Conservation (phyloP, 2,113 vertebrate genomes). For the Falco punctatus region DNA sequence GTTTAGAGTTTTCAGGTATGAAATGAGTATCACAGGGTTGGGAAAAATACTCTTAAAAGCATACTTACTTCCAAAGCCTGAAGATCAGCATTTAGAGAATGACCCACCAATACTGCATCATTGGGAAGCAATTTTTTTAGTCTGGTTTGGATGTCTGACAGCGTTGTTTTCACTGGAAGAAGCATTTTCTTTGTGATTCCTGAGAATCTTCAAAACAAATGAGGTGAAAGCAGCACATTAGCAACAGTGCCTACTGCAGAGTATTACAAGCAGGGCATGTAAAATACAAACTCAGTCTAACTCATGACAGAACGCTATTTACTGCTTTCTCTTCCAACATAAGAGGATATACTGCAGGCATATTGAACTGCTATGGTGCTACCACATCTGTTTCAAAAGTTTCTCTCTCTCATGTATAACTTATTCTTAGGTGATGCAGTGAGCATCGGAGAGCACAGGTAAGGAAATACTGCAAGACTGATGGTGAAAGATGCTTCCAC, state of each 20-base stretch:
- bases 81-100: slow-evolving; percentile 87
- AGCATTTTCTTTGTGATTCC: slow-evolving; percentile 85
- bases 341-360: background rate
- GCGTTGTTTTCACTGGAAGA: slow-evolving; percentile 78
- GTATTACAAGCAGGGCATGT: background rate
- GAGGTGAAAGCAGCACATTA: background rate
- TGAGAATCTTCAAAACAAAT: slow-evolving; percentile 81
- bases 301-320: background rate
- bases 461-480: background rate
- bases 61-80: slow-evolving; percentile 82
- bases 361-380: background rate
- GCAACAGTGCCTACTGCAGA: background rate
- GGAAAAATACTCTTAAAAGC: background rate
- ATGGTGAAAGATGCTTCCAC: background rate
- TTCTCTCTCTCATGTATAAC: background rate
- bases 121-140: slow-evolving; percentile 80
- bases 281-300: background rate
- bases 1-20: background rate
- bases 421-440: background rate
- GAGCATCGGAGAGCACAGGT: background rate
- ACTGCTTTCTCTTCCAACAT: background rate
- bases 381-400: background rate
- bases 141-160: slow-evolving; percentile 81
- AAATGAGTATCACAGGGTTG: background rate
- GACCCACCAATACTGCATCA: slow-evolving; percentile 90